phyloP scores from a whole-genome alignment of 2,888 invertebrate genomes.

The Lamproptera curius region DNA sequence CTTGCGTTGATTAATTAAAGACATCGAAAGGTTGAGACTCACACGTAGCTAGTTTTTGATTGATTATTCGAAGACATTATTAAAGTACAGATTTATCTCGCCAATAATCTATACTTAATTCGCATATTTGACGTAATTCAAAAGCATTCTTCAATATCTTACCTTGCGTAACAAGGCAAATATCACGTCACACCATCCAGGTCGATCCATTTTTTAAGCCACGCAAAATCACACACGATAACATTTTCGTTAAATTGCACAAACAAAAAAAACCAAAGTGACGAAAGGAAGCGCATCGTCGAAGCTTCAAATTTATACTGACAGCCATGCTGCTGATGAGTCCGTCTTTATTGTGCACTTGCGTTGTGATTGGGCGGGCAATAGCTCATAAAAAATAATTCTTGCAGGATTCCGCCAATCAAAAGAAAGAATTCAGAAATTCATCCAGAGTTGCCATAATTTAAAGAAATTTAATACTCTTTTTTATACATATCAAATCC shows the following conservation, averaged over 20 bases:
- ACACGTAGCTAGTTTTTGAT: conserved; percentile 49
- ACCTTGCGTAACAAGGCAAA: conserved; percentile 55
- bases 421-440: conserved; percentile 44
- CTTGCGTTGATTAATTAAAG: conserved; percentile 54
- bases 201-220: conserved; percentile 74
- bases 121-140: conserved; percentile 13
- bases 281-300: conserved; percentile 91
- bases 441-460: conserved; percentile 55
- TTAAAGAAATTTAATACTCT: conserved; percentile 11
- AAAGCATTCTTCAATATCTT: conserved; percentile 33
- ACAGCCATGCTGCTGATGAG: conserved; percentile 94
- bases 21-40: conserved; percentile 51
- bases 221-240: conserved; percentile 75
- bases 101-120: conserved; percentile 6
- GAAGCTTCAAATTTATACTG: conserved; percentile 97
- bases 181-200: conserved; percentile 74
- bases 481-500: too few species aligned
- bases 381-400: conserved; percentile 46
- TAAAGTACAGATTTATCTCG: conserved; percentile 14
- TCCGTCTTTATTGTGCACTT: conserved; percentile 88
- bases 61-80: conserved; percentile 47
- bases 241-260: conserved; percentile 73
- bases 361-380: conserved; percentile 80
- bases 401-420: conserved; percentile 52
- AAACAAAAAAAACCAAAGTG: conserved; percentile 79